These are phyloP conservation scores for Chrysina gloriosa DNA, from an alignment of 2,888 invertebrate species.

Conservation along the genomic window DNA sequence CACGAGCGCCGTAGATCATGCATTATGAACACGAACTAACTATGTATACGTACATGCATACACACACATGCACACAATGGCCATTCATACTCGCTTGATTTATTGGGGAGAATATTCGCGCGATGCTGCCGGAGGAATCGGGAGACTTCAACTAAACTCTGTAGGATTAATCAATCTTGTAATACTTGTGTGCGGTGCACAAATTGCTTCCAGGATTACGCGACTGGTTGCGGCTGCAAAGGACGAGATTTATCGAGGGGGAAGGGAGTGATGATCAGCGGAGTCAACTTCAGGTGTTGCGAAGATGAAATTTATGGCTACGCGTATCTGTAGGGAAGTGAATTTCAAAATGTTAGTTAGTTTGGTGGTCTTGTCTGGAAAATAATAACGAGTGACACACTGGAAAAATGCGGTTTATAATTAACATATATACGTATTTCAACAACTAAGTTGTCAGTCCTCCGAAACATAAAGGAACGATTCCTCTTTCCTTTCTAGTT, in stretches of 20 bases:
- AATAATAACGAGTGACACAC: no score
- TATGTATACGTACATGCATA: neutral
- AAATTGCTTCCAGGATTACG: slow-evolving; percentile 28
- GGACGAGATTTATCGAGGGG: neutral
- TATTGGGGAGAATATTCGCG: slow-evolving; percentile 24
- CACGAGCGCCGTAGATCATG: slow-evolving; percentile 14
- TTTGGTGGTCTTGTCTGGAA: no score
- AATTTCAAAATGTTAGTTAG: no score
- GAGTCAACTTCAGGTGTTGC: no score
- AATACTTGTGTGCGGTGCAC: slow-evolving; percentile 30
- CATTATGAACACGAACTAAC: slow-evolving; percentile 28
- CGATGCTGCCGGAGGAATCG: slow-evolving; percentile 24
- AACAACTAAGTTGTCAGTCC: no score
- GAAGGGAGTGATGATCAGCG: no score
- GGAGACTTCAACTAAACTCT: slow-evolving; percentile 15
- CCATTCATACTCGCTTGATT: slow-evolving; percentile 33
- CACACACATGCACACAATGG: slow-evolving; percentile 20
- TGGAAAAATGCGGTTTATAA: no score
- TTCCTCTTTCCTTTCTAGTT: no score
- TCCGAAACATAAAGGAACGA: no score
- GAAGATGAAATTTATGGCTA: no score
- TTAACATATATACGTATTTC: no score
- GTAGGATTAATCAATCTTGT: slow-evolving; percentile 31
- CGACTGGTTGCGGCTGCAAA: neutral
- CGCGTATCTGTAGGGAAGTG: no score